These are phyloP conservation scores for Telenomus remus DNA, from an alignment of 1,140 invertebrate genomes.

Conservation along the genomic window DNA sequence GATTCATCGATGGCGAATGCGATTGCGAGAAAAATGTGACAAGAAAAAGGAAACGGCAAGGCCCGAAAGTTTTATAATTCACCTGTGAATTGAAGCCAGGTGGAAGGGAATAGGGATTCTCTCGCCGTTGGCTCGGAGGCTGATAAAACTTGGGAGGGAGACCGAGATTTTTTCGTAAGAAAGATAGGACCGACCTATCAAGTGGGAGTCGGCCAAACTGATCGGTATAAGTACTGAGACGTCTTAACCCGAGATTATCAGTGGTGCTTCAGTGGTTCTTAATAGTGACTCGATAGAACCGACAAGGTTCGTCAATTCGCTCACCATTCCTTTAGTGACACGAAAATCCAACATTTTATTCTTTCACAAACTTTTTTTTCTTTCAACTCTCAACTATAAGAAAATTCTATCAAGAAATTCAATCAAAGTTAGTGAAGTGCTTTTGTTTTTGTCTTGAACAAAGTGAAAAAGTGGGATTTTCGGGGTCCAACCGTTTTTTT, in stretches of 20 bases:
- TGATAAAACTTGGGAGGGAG: slow-evolving; percentile 48
- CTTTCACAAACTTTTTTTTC: too few species aligned
- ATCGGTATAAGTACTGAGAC: slow-evolving; percentile 56
- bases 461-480: too few species aligned
- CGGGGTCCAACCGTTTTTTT: too few species aligned
- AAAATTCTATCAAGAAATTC: too few species aligned
- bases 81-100: slow-evolving; percentile 13
- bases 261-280: slow-evolving; percentile 54
- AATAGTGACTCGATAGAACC: slow-evolving; percentile 34
- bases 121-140: slow-evolving; percentile 2
- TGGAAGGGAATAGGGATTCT: slow-evolving; percentile 50
- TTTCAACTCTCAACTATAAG: too few species aligned
- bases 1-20: not conserved
- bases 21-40: not conserved
- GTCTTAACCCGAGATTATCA: slow-evolving; percentile 47
- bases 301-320: slow-evolving; percentile 34
- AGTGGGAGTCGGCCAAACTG: slow-evolving; percentile 52
- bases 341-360: too few species aligned
- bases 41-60: not conserved
- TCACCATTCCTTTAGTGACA: too few species aligned
- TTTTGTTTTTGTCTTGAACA: too few species aligned
- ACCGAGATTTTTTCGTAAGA: slow-evolving; percentile 46
- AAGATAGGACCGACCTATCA: slow-evolving; percentile 45
- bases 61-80: slow-evolving; percentile 22
- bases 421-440: too few species aligned